A percentile compares a stretch with the other conserved stretches of the same genome.
Conservation (phyloP, 2,113 vertebrate species). For the Haemorhous mexicanus region DNA sequence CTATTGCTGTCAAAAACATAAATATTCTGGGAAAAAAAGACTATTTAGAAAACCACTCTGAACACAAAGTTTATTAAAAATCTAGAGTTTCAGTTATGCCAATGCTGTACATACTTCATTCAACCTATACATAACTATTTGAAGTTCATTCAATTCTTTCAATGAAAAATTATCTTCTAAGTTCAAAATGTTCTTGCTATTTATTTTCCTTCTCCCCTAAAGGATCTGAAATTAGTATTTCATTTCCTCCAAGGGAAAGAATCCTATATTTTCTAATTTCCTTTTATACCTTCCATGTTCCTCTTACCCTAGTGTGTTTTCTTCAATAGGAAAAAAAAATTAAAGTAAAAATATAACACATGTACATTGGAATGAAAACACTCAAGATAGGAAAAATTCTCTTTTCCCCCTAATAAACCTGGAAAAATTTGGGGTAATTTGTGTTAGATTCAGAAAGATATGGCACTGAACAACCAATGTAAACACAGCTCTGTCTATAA, state of each 20-base stretch:
- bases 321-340: background rate
- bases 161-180: background rate
- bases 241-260: background rate
- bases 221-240: background rate
- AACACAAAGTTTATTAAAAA: background rate
- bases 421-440: background rate
- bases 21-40: background rate
- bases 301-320: background rate
- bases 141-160: background rate
- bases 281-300: background rate
- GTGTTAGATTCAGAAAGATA: background rate
- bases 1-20: background rate
- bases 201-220: background rate
- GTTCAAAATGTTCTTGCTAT: background rate
- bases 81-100: background rate
- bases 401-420: background rate
- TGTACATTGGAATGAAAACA: background rate
- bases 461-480: background rate
- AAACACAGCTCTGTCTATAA: background rate
- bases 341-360: background rate
- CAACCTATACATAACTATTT: background rate
- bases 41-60: background rate
- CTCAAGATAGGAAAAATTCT: background rate
- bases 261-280: background rate
- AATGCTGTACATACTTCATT: accelerated